A percentile compares a stretch with the other conserved stretches of the same genome.
These are phyloP conservation scores for Drosophila tropicalis DNA, from an alignment of 1,140 invertebrate genomes.

Conservation along the genomic window DNA sequence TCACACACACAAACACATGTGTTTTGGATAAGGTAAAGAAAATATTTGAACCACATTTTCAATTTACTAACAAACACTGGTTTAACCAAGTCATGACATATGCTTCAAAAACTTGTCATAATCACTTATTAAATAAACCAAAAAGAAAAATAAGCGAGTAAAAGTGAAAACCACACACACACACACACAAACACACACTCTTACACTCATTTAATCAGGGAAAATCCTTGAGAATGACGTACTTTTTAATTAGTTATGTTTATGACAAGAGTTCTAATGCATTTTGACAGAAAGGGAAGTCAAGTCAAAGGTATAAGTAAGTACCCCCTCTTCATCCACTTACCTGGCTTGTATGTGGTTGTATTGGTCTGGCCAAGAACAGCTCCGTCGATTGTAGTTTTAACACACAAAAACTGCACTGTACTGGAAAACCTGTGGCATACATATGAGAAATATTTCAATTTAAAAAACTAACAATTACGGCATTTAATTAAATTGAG, in stretches of 20 bases:
- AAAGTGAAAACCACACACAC: background rate
- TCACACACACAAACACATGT: background rate
- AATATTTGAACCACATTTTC: background rate
- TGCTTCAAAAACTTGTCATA: conserved; percentile 9
- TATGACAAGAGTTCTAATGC: conserved; percentile 41
- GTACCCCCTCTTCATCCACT: background rate
- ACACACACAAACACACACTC: background rate
- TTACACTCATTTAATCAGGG: conserved; percentile 14
- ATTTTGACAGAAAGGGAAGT: conserved; percentile 31
- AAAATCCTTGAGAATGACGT: conserved; percentile 25
- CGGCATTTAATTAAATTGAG: background rate
- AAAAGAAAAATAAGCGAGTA: background rate
- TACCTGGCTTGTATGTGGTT: background rate
- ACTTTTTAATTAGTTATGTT: conserved; percentile 56
- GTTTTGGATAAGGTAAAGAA: background rate
- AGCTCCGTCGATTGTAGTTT: background rate
- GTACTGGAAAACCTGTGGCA: conserved; percentile 3
- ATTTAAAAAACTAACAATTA: background rate
- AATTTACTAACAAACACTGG: background rate
- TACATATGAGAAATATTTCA: conserved; percentile 8
- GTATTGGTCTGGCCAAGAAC: background rate
- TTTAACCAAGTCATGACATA: conserved; percentile 1
- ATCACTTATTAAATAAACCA: background rate
- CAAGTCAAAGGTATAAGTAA: conserved; percentile 24
- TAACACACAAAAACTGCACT: background rate